Evolutionary conservation across 2,797 vertebrate species (phyloP), one percentile per base, ranked within the genome.

Genomic region (Petrocephalus schoutedeni): DNA sequence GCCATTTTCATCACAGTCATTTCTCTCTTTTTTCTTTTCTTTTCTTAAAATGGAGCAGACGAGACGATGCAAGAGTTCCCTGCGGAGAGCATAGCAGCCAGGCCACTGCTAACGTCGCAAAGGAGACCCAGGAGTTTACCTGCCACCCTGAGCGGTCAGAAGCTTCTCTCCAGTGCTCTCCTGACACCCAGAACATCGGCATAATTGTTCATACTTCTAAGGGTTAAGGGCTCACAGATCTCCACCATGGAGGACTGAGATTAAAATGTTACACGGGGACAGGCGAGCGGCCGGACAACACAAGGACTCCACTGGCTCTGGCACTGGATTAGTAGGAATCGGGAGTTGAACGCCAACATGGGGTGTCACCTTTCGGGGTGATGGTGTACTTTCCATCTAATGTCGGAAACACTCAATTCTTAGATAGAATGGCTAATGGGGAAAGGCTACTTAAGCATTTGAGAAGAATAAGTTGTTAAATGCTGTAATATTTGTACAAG

Each of bases 21-120:
- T 41, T 74, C 1, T 19, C 14, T n/a, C 10, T 82, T 19, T 77
- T 5, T 45, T 32, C 14, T 59, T 21, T 51, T 21, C 0, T 59
- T 82, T 51, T 21, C 21, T 53, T 53, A 5, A 4, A 83, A 83
- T 45, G 10, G 64, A 88, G 87, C 59, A 61, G 49, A 56, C 58
- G 0, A 36, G 49, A 49, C 1, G 1, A 85, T 16, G 71, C 82
- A 28, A 21, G 89, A 21, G 2, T 89, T 92, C 91, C 92, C 90
- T 89, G 91, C 91, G 91, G 89, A 87, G 89, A 92, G 84, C 74
- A 88, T 41, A 88, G 77, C 32, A 53, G 90, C 14, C 90, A 88
- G 90, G 1, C 4, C 23, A 61, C 61, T 87, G 53, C 36, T 21
- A 21, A 28, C n/a, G 6, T 12, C 21, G 4, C 14, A 4, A 83